Percentiles rank a stretch among this genome's conserved stretches.
phyloP scores from a whole-genome alignment of 2,113 vertebrate species.

The Sapayoa aenigma region DNA sequence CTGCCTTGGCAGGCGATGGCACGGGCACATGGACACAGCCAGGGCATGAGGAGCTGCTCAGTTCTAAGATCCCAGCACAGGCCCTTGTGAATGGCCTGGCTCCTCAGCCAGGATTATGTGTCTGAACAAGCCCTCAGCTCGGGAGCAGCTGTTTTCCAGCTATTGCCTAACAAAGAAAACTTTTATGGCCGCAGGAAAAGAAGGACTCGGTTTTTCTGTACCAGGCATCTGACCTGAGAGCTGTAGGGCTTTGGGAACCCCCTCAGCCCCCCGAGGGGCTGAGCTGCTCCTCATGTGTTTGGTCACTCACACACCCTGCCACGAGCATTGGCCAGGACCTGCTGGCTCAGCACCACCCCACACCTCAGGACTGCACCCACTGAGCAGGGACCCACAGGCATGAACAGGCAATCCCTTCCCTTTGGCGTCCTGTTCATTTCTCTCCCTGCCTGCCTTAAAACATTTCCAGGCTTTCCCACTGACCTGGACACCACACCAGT shows the following conservation, averaged over 20 bases:
- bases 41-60: not conserved
- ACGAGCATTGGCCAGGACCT: not conserved
- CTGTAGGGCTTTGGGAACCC: not conserved
- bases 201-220: not conserved
- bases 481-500: rapidly evolving
- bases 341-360: not conserved
- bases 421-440: rapidly evolving
- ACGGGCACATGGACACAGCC: not conserved
- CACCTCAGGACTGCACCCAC: rapidly evolving
- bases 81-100: not conserved
- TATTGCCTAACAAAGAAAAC: constrained; percentile 48
- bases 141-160: constrained; percentile 44
- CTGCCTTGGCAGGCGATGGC: not conserved
- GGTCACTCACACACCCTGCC: not conserved
- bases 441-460: not conserved
- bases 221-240: not conserved
- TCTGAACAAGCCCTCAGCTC: constrained; percentile 45
- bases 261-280: not conserved
- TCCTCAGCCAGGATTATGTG: constrained; percentile 18
- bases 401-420: rapidly evolving
- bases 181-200: not conserved
- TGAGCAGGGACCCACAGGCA: rapidly evolving
- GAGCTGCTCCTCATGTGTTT: not conserved
- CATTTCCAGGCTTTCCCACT: not conserved
- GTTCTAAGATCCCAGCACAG: not conserved